Percentiles rank a stretch among this genome's conserved stretches.
Conservation (phyloP, 2,888 invertebrate genomes). For the Melangyna quadrimaculata region DNA sequence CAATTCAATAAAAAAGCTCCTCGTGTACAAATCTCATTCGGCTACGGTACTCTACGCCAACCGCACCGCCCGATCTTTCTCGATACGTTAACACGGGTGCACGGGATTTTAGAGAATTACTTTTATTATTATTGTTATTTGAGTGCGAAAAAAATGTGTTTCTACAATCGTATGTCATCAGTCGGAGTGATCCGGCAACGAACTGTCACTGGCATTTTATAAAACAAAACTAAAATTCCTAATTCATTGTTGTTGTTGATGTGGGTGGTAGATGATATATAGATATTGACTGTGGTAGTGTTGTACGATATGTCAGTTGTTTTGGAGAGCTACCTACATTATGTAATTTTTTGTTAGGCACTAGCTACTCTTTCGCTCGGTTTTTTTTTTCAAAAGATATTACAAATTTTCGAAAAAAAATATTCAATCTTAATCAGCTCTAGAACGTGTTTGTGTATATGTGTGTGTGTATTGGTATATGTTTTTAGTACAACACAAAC, state of each 20-base stretch:
- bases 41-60: slow-evolving; percentile 65
- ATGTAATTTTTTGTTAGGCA: slow-evolving; percentile 51
- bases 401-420: slow-evolving; percentile 18
- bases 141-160: slow-evolving; percentile 61
- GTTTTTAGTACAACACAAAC: slow-evolving; percentile 17
- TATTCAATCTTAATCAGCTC: slow-evolving; percentile 27
- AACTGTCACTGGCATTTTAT: slow-evolving; percentile 5
- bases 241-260: background rate
- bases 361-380: slow-evolving; percentile 15
- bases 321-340: slow-evolving; percentile 32
- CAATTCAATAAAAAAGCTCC: slow-evolving; percentile 71
- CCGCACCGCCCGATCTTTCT: slow-evolving; percentile 64
- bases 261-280: background rate
- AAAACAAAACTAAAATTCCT: background rate
- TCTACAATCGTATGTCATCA: slow-evolving; percentile 44
- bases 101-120: slow-evolving; percentile 1
- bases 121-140: slow-evolving; percentile 23
- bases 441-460: background rate
- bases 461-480: background rate
- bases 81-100: slow-evolving; percentile 33
- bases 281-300: background rate
- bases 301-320: slow-evolving; percentile 14
- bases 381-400: slow-evolving; percentile 20
- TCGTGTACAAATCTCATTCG: slow-evolving; percentile 69
- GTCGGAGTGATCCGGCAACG: slow-evolving; percentile 36